Percentiles rank a stretch among this genome's conserved stretches.
Conservation (phyloP, 2,888 invertebrate species). For the Lasioglossum oenotherae region DNA sequence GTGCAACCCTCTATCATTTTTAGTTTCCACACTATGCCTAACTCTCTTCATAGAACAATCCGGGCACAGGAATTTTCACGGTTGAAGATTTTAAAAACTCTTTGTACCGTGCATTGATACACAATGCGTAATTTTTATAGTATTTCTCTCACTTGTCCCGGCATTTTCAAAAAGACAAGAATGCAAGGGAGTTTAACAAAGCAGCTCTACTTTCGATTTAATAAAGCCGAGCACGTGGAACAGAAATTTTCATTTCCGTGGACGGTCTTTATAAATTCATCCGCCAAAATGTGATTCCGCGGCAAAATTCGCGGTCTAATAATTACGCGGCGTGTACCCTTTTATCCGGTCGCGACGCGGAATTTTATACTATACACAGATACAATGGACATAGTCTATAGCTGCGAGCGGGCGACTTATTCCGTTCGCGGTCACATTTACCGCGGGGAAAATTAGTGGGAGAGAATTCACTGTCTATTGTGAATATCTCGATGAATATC, state of each 20-base stretch:
- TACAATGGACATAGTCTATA: background rate
- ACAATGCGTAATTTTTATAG: background rate
- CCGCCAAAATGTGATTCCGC: background rate
- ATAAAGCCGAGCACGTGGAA: background rate
- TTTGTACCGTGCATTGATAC: background rate
- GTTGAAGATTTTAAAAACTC: background rate
- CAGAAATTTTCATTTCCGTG: background rate
- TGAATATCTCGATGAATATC: slow-evolving; percentile 9
- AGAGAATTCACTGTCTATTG: background rate
- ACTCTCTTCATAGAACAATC: too few species aligned
- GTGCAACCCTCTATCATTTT: background rate
- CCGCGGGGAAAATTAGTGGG: slow-evolving; percentile 1
- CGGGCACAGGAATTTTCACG: background rate
- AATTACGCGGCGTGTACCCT: background rate
- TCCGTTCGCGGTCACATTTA: slow-evolving; percentile 1
- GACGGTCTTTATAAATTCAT: background rate
- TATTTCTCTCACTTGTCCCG: background rate
- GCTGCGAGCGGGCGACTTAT: background rate
- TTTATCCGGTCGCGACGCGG: background rate
- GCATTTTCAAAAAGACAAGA: background rate
- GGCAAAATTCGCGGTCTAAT: background rate
- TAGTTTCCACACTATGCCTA: background rate
- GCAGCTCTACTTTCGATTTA: background rate
- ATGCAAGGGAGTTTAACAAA: background rate
- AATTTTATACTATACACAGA: background rate